These are phyloP conservation scores for Choristoneura rosaceana DNA, from an alignment of 2,888 invertebrate species.

Conservation along the genomic window DNA sequence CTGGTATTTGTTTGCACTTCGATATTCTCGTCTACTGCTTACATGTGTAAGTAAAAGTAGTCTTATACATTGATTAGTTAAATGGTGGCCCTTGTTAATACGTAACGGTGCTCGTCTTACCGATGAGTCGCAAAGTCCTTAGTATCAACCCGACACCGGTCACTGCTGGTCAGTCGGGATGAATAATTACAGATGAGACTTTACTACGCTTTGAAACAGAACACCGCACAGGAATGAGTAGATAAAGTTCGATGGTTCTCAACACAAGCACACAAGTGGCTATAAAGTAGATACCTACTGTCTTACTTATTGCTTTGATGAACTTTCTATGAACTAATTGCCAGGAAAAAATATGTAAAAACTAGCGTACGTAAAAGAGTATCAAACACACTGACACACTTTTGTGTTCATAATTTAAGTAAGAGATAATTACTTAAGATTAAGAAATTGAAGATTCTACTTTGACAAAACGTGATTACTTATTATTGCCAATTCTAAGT, in stretches of 20 bases:
- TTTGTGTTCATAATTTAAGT: no score
- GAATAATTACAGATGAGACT: constrained; percentile 76
- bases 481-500: background rate
- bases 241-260: constrained; percentile 56
- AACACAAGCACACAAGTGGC: constrained; percentile 52
- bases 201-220: constrained; percentile 73
- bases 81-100: constrained; percentile 35
- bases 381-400: no score
- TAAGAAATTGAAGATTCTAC: no score
- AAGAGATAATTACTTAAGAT: no score
- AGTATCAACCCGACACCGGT: constrained; percentile 68
- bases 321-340: background rate
- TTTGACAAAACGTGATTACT: no score
- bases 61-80: constrained; percentile 10
- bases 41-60: background rate
- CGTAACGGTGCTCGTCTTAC: constrained; percentile 50
- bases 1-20: constrained; percentile 32
- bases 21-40: background rate
- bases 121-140: constrained; percentile 58
- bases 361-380: no score
- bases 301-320: background rate
- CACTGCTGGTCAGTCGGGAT: constrained; percentile 68
- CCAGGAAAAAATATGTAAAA: background rate
- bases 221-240: constrained; percentile 63
- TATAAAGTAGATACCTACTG: constrained; percentile 4